Conservation (phyloP, 1,140 invertebrate species). For the Ylistrum balloti region DNA sequence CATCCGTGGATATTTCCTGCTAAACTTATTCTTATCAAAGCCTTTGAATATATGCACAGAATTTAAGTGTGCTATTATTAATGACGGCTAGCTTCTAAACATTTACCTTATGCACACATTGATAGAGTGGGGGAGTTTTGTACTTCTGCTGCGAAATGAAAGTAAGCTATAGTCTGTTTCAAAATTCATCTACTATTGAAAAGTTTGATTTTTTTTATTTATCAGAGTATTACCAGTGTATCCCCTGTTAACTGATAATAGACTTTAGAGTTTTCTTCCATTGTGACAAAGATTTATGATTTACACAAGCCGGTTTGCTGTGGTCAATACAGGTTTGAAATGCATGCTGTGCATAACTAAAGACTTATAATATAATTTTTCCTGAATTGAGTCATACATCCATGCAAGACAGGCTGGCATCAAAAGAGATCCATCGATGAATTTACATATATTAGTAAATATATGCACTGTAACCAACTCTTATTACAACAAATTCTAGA, state of each 20-base stretch:
- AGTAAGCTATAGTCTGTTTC: conserved; percentile 32
- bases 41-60: neutral
- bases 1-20: neutral
- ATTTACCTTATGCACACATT: conserved; percentile 26
- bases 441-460: too few species aligned
- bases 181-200: neutral
- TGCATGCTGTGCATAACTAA: too few species aligned
- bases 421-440: too few species aligned
- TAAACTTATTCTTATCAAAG: neutral
- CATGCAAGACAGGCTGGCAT: too few species aligned
- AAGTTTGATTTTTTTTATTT: neutral
- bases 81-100: neutral
- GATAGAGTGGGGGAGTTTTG: conserved; percentile 6
- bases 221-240: neutral
- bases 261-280: neutral
- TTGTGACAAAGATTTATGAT: neutral
- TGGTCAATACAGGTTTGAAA: neutral
- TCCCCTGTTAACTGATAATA: neutral
- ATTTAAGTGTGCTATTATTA: conserved; percentile 24
- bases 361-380: too few species aligned
- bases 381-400: too few species aligned
- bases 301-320: neutral
- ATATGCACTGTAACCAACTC: too few species aligned
- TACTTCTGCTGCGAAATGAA: neutral
- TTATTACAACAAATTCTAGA: too few species aligned